Evolutionary conservation across 2,888 invertebrate species (phyloP).

Genomic region (Drosophila pseudotakahashii): DNA sequence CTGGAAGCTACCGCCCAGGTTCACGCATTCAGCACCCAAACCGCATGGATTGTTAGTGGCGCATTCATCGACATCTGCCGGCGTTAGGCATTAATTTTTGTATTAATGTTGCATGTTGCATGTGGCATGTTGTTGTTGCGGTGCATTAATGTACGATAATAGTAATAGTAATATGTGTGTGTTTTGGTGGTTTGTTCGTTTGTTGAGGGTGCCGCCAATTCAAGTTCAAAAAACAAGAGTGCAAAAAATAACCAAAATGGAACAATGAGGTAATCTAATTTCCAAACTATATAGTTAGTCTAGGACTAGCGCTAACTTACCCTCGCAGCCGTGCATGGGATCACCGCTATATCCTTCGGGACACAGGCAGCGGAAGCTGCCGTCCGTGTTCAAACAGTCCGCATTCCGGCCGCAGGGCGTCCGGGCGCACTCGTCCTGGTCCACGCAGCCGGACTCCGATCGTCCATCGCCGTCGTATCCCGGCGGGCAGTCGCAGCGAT

Average conservation of each 20-base stretch:
- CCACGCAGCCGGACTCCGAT: conserved; percentile 88
- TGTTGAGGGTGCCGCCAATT: conserved; percentile 44
- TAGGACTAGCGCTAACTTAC: conserved; percentile 41
- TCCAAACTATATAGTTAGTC: background rate
- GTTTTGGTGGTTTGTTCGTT: conserved; percentile 30
- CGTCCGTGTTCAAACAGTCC: conserved; percentile 91
- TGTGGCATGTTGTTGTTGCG: conserved; percentile 24
- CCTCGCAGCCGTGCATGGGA: conserved; percentile 88
- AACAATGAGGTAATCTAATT: conserved; percentile 15
- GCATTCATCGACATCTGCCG: conserved; percentile 90
- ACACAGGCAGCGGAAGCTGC: conserved; percentile 92
- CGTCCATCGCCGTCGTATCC: conserved; percentile 93
- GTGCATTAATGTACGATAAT: conserved; percentile 39
- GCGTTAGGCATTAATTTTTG: conserved; percentile 63
- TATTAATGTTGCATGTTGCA: conserved; percentile 51
- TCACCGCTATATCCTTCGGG: conserved; percentile 93
- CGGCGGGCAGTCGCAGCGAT: conserved; percentile 93
- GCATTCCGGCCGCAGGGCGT: conserved; percentile 92
- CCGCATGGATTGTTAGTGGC: conserved; percentile 88
- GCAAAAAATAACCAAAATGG: conserved; percentile 48
- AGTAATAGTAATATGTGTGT: conserved; percentile 30
- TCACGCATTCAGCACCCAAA: conserved; percentile 89
- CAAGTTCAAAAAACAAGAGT: conserved; percentile 42
- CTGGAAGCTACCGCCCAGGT: conserved; percentile 90
- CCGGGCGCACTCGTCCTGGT: conserved; percentile 90